Evolutionary conservation across 2,113 vertebrate genomes (phyloP).

Genomic region (Podarcis cretensis): DNA sequence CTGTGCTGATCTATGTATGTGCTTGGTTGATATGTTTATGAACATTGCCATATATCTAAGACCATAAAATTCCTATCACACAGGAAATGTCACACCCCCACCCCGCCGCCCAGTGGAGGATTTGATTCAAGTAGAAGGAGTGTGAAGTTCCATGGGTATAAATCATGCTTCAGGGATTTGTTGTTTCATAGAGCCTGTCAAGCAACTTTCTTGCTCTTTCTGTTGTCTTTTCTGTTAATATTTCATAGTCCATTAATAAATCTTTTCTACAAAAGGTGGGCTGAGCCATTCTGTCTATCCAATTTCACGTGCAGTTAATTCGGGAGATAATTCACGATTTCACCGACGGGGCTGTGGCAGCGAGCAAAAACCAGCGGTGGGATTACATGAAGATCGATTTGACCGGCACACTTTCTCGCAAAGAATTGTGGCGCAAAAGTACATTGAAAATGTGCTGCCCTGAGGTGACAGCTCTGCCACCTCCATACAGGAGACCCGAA

Average conservation of each 20-base stretch:
- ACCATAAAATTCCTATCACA: too few species aligned
- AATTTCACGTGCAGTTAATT: constrained; percentile 38
- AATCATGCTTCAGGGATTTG: background rate
- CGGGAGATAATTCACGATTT: constrained; percentile 18
- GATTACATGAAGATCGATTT: background rate
- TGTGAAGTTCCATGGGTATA: background rate
- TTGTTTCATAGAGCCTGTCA: background rate
- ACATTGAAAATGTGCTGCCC: too few species aligned
- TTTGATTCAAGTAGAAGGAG: background rate
- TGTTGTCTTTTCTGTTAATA: constrained; percentile 3
- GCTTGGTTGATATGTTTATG: too few species aligned
- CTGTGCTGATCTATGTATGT: too few species aligned
- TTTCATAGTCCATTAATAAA: background rate
- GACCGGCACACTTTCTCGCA: background rate
- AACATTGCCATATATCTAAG: too few species aligned
- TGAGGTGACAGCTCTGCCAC: too few species aligned
- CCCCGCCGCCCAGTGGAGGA: background rate
- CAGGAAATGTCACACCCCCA: background rate
- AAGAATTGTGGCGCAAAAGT: background rate
- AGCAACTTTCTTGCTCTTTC: background rate
- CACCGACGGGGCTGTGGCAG: accelerated
- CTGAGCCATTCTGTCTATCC: accelerated
- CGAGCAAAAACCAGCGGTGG: accelerated
- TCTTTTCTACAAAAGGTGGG: background rate
- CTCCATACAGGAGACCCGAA: too few species aligned